These are phyloP conservation scores for Tenualosa thibaudeaui DNA, from an alignment of 2,797 vertebrate genomes.

Conservation along the genomic window DNA sequence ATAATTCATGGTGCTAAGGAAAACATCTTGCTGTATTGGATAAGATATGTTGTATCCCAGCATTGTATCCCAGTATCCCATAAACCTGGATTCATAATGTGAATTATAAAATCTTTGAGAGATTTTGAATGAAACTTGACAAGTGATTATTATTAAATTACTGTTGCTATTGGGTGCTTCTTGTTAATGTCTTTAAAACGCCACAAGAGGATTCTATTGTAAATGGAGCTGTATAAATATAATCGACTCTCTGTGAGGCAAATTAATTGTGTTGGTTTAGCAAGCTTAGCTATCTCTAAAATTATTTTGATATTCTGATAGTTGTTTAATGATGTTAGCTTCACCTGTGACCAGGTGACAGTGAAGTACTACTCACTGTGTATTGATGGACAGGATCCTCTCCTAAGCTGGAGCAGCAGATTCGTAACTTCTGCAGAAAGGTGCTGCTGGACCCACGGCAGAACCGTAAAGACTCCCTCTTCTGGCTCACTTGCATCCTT, in stretches of 20 bases:
- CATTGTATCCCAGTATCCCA: no score
- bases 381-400: conserved; percentile 66
- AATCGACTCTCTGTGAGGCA: not conserved
- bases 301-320: not conserved
- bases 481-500: conserved; percentile 85
- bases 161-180: no score
- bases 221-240: no score
- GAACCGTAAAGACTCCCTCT: conserved; percentile 71
- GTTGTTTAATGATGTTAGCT: not conserved
- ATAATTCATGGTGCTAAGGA: not conserved
- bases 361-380: not conserved
- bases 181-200: no score
- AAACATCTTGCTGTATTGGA: not conserved
- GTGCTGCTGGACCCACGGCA: conserved; percentile 82
- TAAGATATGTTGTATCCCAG: not conserved
- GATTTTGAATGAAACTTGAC: not conserved
- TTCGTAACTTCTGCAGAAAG: conserved; percentile 81
- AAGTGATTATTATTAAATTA: not conserved
- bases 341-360: not conserved
- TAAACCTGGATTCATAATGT: not conserved
- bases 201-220: no score
- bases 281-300: not conserved
- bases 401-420: conserved; percentile 76
- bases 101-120: no score
- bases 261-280: not conserved